Conservation (phyloP, 2,888 invertebrate species). For the Drosophila leonis region DNA sequence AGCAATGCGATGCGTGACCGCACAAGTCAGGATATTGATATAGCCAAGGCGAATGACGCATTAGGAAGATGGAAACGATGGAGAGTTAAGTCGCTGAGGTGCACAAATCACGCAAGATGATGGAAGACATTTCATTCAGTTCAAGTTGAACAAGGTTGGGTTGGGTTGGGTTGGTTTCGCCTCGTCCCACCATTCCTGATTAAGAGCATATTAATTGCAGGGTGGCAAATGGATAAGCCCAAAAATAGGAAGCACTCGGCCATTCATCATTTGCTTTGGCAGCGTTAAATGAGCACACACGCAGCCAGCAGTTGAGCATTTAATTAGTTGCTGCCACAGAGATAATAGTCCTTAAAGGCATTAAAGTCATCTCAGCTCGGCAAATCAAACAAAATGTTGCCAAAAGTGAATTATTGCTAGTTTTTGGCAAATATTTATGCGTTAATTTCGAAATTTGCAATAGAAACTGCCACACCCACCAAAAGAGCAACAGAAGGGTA, state of each 20-base stretch:
- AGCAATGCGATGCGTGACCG: slow-evolving; percentile 73
- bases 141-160: too few relatives aligned
- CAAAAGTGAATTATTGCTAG: slow-evolving; percentile 54
- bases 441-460: slow-evolving; percentile 40
- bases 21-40: slow-evolving; percentile 66
- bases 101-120: slow-evolving; percentile 74
- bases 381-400: slow-evolving; percentile 49
- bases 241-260: slow-evolving; percentile 55
- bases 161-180: slow-evolving; percentile 37
- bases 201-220: slow-evolving; percentile 83
- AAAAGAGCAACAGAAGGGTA: not conserved
- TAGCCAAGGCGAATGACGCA: slow-evolving; percentile 48
- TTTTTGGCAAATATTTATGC: slow-evolving; percentile 36
- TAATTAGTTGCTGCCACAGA: slow-evolving; percentile 59
- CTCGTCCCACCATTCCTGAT: slow-evolving; percentile 62
- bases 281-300: slow-evolving; percentile 57
- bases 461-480: slow-evolving; percentile 26
- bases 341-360: slow-evolving; percentile 63
- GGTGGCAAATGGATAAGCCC: slow-evolving; percentile 59
- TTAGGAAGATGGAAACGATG: slow-evolving; percentile 25
- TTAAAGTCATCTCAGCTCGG: slow-evolving; percentile 51
- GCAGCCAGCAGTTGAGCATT: slow-evolving; percentile 62
- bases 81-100: slow-evolving; percentile 38
- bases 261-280: slow-evolving; percentile 66
- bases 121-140: slow-evolving; percentile 36